These are phyloP conservation scores for Lepus timidus DNA, from an alignment of 2,113 vertebrate genomes.

Conservation along the genomic window DNA sequence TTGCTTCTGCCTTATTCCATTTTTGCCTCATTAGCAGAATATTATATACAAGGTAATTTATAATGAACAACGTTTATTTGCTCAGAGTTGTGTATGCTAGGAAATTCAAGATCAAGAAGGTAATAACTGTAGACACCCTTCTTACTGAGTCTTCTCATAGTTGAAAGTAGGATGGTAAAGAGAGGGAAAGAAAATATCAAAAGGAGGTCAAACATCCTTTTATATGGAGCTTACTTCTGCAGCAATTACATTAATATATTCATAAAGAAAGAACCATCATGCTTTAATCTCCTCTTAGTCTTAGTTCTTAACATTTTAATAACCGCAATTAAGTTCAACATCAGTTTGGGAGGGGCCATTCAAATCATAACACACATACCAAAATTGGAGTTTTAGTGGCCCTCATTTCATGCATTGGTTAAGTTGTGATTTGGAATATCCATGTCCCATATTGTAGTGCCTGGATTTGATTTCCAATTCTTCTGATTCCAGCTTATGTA, in stretches of 20 bases:
- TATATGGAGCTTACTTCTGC: too few relatives aligned
- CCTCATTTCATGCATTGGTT: too few relatives aligned
- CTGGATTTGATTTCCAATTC: too few relatives aligned
- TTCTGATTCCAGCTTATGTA: too few relatives aligned
- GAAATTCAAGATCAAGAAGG: not conserved
- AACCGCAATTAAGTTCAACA: not conserved
- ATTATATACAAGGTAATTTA: too few relatives aligned
- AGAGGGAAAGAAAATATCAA: not conserved
- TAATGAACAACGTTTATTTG: not conserved
- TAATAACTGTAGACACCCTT: too few relatives aligned
- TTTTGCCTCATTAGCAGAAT: not conserved
- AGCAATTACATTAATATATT: not conserved
- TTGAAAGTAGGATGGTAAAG: not conserved
- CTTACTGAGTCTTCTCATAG: not conserved
- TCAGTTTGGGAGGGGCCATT: not conserved
- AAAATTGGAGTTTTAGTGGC: not conserved
- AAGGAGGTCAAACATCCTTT: too few relatives aligned
- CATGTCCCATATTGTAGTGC: too few relatives aligned
- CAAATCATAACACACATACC: not conserved
- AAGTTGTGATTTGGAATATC: too few relatives aligned
- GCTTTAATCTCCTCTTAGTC: not conserved
- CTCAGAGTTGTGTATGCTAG: not conserved
- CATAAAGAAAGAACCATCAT: too few relatives aligned
- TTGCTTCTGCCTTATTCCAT: too few relatives aligned
- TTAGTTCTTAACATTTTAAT: not conserved